Evolutionary conservation across 2,797 vertebrate genomes (phyloP).

Genomic region (Oreortyx pictus): DNA sequence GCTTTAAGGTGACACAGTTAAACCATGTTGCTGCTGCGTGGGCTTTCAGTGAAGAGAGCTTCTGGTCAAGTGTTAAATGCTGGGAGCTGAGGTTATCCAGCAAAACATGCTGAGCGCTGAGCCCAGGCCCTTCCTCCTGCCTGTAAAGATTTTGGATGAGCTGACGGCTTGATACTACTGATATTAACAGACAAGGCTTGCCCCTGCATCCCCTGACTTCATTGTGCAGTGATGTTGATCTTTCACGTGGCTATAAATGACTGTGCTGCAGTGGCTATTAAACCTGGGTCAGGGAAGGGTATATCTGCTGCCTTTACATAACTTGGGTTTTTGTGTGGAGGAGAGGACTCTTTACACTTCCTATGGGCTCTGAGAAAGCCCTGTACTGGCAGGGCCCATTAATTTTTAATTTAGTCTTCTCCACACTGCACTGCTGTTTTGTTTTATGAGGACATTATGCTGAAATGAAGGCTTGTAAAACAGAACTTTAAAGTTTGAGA

Average conservation of each 20-base stretch:
- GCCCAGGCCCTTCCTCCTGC: not conserved
- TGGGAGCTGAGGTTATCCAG: not conserved
- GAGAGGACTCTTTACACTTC: constrained; percentile 15
- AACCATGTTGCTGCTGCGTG: not conserved
- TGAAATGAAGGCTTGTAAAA: constrained; percentile 73
- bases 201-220: not conserved
- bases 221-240: not conserved
- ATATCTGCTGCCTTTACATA: not conserved
- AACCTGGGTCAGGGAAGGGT: not conserved
- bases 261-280: not conserved
- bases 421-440: constrained; percentile 62
- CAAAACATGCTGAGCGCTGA: not conserved
- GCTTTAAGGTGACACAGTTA: not conserved
- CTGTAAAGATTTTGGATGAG: not conserved
- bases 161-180: not conserved
- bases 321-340: accelerated
- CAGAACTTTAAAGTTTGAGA: constrained; percentile 64
- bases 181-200: not conserved
- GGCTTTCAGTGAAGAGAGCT: not conserved
- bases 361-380: not conserved
- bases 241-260: not conserved
- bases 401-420: constrained; percentile 78
- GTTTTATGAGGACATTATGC: constrained; percentile 72
- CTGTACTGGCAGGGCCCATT: constrained; percentile 72
- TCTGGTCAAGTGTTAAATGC: not conserved